Conservation (phyloP, 2,113 vertebrate genomes). For the Pseudonaja textilis region DNA sequence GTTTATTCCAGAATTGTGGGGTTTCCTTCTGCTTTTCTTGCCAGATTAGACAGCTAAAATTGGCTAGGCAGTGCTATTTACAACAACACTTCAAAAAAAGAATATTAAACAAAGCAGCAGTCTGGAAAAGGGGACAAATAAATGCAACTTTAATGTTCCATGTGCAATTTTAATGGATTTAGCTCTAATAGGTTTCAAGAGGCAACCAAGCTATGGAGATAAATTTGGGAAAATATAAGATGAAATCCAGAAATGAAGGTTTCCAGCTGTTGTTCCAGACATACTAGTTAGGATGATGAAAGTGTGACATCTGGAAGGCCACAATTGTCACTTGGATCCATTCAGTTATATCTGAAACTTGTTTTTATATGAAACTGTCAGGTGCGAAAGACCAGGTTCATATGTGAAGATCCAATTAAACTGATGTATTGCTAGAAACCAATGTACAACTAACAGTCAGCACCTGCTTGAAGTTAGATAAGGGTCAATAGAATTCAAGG, state of each 20-base stretch:
- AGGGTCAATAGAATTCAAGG: not conserved
- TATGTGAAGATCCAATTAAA: not conserved
- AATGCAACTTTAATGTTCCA: not conserved
- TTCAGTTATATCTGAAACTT: not conserved
- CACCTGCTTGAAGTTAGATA: not conserved
- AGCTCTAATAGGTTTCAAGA: not conserved
- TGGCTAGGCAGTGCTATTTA: not conserved
- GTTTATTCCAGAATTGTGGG: not conserved
- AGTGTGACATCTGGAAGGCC: not conserved
- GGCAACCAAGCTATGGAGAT: not conserved
- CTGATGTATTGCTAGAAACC: not conserved
- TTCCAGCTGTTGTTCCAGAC: not conserved
- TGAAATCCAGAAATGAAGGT: not conserved
- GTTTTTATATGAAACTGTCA: not conserved
- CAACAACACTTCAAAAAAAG: not conserved
- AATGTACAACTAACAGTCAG: not conserved
- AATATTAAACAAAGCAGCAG: not conserved
- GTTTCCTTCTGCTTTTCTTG: not conserved
- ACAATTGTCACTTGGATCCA: not conserved
- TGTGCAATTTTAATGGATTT: not conserved
- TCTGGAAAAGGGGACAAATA: not conserved
- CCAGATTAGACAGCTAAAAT: not conserved
- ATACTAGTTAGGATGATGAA: not conserved
- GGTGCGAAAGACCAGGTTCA: not conserved
- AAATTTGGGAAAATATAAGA: not conserved